A percentile compares a stretch with the other conserved stretches of the same genome.
phyloP scores from a whole-genome alignment of 2,888 invertebrate species.

The Dryomyza anilis region DNA sequence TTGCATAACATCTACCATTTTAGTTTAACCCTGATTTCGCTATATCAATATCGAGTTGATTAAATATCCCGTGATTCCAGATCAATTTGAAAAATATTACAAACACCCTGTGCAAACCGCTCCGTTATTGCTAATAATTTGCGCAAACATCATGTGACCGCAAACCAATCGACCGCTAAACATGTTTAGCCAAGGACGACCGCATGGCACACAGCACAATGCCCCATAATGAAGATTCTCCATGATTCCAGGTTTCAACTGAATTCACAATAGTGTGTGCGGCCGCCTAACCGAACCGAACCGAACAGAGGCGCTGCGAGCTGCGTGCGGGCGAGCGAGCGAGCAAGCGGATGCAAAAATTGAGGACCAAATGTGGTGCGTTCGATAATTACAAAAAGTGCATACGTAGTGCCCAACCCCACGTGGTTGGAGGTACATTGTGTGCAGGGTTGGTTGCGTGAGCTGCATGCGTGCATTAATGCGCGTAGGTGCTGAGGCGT shows the following conservation, averaged over 20 bases:
- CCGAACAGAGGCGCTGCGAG: constrained; percentile 40
- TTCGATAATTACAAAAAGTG: not conserved
- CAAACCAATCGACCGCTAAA: constrained; percentile 27
- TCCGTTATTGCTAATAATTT: constrained; percentile 10
- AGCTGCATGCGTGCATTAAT: constrained; percentile 29
- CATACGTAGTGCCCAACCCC: not conserved
- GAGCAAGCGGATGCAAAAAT: not conserved
- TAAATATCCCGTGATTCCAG: too few relatives aligned
- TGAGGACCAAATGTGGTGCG: not conserved
- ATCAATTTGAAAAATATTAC: too few relatives aligned
- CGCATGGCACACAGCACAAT: constrained; percentile 46
- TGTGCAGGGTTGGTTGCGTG: not conserved
- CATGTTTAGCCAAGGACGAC: constrained; percentile 37
- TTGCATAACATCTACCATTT: too few relatives aligned
- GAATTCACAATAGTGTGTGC: constrained; percentile 52
- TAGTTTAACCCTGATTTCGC: too few relatives aligned
- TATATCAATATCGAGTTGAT: too few relatives aligned
- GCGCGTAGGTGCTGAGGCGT: constrained; percentile 26
- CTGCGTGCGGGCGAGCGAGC: constrained; percentile 31
- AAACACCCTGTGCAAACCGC: not conserved
- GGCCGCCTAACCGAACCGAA: too few relatives aligned
- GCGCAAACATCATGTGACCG: constrained; percentile 32
- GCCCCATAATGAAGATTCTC: constrained; percentile 52
- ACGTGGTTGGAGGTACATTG: not conserved
- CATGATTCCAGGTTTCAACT: constrained; percentile 36